phyloP scores from a whole-genome alignment of 2,113 vertebrate species.

The Phrynosoma platyrhinos region DNA sequence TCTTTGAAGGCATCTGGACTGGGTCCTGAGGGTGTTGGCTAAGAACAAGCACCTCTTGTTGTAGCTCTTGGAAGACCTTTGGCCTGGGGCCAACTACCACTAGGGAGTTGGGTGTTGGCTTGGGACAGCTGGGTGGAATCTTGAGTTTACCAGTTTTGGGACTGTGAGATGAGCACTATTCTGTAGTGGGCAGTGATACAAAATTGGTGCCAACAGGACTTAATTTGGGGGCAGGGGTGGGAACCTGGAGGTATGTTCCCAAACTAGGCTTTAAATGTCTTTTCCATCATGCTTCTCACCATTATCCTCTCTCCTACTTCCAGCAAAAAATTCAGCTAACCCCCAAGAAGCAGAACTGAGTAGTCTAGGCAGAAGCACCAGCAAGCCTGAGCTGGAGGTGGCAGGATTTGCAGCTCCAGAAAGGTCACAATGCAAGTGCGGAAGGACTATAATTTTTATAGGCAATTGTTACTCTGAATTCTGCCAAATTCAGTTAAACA shows the following conservation, averaged over 20 bases:
- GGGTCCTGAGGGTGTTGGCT: slow-evolving; percentile 1
- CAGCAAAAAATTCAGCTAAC: slow-evolving; percentile 13
- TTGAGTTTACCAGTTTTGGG: background rate
- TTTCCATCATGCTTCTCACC: background rate
- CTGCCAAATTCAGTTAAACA: background rate
- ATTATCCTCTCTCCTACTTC: background rate
- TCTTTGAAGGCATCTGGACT: background rate
- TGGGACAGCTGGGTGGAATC: background rate
- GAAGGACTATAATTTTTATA: background rate
- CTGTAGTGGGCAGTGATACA: background rate
- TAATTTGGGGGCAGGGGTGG: background rate
- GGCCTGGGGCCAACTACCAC: background rate
- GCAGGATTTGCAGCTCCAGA: background rate
- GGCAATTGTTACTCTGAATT: background rate
- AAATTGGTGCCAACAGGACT: background rate
- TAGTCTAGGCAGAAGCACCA: background rate
- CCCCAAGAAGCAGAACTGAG: background rate
- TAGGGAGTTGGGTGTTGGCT: background rate
- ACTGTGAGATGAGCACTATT: no score
- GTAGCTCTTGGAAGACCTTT: background rate
- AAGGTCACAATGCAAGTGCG: background rate
- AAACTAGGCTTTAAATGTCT: background rate
- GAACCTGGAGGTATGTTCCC: slow-evolving; percentile 1
- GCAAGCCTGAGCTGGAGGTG: background rate
- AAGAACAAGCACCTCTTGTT: slow-evolving; percentile 37